Evolutionary conservation across 2,888 invertebrate species (phyloP).

Genomic region (Drepanosiphum platanoidis): DNA sequence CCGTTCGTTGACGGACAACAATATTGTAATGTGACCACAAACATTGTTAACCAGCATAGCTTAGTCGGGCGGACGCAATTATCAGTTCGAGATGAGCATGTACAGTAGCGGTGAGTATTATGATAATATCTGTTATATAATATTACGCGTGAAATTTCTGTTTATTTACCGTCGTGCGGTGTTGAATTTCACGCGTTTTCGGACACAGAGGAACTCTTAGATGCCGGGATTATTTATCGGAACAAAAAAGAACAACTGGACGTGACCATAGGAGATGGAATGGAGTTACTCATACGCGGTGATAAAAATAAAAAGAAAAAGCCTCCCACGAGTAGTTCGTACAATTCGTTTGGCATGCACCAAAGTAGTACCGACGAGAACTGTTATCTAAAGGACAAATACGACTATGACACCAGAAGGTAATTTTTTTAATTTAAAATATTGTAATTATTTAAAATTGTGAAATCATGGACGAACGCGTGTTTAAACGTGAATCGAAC

Average conservation of each 20-base stretch:
- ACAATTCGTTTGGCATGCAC: constrained; percentile 58
- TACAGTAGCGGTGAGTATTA: constrained; percentile 50
- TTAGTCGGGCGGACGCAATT: background rate
- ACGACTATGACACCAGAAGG: constrained; percentile 70
- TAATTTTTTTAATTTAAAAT: too few species aligned
- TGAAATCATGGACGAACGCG: too few species aligned
- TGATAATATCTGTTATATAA: background rate
- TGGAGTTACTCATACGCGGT: constrained; percentile 94
- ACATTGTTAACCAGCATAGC: background rate
- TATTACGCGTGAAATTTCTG: too few species aligned
- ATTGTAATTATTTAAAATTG: too few species aligned
- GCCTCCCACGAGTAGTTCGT: constrained; percentile 49
- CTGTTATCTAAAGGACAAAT: constrained; percentile 74
- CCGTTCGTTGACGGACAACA: background rate
- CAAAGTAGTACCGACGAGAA: constrained; percentile 55
- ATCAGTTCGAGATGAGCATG: constrained; percentile 21
- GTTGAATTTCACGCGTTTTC: constrained; percentile 61
- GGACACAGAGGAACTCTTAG: constrained; percentile 76
- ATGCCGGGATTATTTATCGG: constrained; percentile 82
- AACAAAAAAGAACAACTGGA: constrained; percentile 90
- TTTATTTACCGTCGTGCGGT: too few species aligned
- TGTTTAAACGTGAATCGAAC: too few species aligned
- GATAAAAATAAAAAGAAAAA: constrained; percentile 65
- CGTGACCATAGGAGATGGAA: constrained; percentile 91
- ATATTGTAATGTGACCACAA: constrained; percentile 4